Percentiles rank a stretch among this genome's conserved stretches.
phyloP scores from a whole-genome alignment of 2,797 vertebrate species.

The Acipenser transmontanus region DNA sequence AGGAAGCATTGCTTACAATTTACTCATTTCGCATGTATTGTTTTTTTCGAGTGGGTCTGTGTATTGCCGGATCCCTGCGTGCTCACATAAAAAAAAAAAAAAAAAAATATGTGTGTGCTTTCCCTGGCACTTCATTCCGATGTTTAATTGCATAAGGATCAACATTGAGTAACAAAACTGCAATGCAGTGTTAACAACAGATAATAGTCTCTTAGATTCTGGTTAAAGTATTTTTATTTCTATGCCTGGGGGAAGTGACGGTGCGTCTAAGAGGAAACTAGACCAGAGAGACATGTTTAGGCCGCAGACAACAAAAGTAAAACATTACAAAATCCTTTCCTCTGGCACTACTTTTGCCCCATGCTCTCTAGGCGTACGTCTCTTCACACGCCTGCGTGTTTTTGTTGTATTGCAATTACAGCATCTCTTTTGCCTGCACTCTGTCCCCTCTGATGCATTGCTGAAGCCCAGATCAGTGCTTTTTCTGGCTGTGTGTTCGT shows the following conservation, averaged over 20 bases:
- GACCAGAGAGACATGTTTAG: background rate
- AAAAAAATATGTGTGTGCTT: too few species aligned
- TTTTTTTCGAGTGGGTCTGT: too few species aligned
- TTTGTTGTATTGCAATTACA: constrained; percentile 71
- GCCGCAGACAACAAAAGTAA: constrained; percentile 20
- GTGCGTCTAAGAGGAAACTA: background rate
- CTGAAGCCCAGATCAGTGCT: constrained; percentile 57
- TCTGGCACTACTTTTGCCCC: constrained; percentile 18
- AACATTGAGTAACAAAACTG: too few species aligned
- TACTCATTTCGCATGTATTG: too few species aligned
- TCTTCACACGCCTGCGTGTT: constrained; percentile 56
- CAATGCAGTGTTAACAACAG: too few species aligned
- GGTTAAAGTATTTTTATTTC: too few species aligned
- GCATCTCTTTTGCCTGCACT: constrained; percentile 56
- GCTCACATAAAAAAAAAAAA: too few species aligned
- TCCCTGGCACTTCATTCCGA: too few species aligned
- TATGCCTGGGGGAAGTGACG: constrained; percentile 6
- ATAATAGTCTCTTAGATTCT: too few species aligned
- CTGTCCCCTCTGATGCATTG: constrained; percentile 71
- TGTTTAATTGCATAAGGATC: too few species aligned
- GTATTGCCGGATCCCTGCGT: too few species aligned
- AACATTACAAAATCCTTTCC: background rate
- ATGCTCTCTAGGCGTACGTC: constrained; percentile 38
- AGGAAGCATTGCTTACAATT: too few species aligned
- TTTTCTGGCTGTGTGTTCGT: constrained; percentile 49